Evolutionary conservation across 1,140 invertebrate genomes (phyloP).

Genomic region (Anoplolepis gracilipes): DNA sequence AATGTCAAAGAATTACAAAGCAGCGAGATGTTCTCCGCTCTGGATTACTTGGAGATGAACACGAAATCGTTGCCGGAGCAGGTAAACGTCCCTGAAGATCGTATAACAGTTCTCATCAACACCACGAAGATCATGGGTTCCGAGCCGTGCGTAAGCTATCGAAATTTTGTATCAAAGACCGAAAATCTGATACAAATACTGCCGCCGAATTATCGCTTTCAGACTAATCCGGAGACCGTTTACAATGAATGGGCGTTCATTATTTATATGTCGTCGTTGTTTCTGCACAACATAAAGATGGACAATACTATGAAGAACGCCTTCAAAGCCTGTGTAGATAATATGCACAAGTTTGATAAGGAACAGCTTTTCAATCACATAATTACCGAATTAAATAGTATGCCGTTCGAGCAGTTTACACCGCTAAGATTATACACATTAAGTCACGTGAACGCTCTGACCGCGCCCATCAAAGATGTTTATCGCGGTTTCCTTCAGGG

Average conservation of each 20-base stretch:
- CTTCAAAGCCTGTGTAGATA: background rate
- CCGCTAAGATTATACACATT: background rate
- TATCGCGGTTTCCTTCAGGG: background rate
- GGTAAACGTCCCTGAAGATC: background rate
- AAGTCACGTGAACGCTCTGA: background rate
- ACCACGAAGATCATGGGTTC: background rate
- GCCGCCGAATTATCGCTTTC: conserved; percentile 32
- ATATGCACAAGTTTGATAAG: background rate
- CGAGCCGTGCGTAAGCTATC: background rate
- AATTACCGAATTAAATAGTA: background rate
- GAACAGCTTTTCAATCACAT: background rate
- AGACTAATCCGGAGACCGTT: background rate
- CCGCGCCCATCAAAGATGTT: background rate
- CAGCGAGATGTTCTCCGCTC: conserved; percentile 10
- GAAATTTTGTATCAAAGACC: background rate
- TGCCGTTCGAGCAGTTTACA: background rate
- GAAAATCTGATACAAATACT: conserved; percentile 1
- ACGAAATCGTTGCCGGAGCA: background rate
- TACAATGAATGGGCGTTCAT: conserved; percentile 11
- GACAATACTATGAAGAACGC: background rate
- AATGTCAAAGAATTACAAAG: conserved; percentile 15
- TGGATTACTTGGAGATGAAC: conserved; percentile 23
- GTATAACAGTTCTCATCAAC: background rate
- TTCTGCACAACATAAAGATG: background rate
- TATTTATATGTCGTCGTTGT: background rate